A percentile compares a stretch with the other conserved stretches of the same genome.
Conservation (phyloP, 2,888 invertebrate species). For the Patella depressa region DNA sequence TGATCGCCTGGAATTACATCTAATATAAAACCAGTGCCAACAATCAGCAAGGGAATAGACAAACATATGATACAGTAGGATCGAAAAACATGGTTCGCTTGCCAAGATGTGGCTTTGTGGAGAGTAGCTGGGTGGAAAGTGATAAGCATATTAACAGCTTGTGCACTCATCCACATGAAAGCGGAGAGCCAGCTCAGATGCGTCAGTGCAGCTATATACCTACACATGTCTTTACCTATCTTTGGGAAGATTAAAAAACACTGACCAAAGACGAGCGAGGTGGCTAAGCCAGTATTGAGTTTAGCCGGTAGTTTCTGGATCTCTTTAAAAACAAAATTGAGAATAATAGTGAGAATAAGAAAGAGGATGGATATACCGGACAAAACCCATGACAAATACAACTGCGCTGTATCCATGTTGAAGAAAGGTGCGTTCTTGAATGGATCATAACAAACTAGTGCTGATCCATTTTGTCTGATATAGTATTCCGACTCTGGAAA, state of each 20-base stretch:
- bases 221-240: conserved; percentile 9
- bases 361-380: conserved; percentile 20
- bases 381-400: neutral
- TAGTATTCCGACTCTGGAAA: neutral
- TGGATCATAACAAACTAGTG: neutral
- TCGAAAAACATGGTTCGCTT: neutral
- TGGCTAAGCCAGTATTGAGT: conserved; percentile 23
- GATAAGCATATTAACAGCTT: conserved; percentile 24
- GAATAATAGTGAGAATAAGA: conserved; percentile 21
- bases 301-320: conserved; percentile 23
- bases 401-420: neutral
- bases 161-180: conserved; percentile 29
- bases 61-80: neutral
- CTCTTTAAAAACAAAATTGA: conserved; percentile 18
- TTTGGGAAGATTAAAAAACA: conserved; percentile 14
- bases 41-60: neutral
- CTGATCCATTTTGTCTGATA: neutral
- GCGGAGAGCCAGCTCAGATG: conserved; percentile 30
- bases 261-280: conserved; percentile 25
- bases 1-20: neutral
- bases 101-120: neutral
- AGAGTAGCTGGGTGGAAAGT: conserved; percentile 13
- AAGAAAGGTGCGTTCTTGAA: neutral
- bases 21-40: neutral
- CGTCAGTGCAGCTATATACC: conserved; percentile 17